Base-by-base conservation (phyloP, 2,797 vertebrate species). In the Falco peregrinus region DNA sequence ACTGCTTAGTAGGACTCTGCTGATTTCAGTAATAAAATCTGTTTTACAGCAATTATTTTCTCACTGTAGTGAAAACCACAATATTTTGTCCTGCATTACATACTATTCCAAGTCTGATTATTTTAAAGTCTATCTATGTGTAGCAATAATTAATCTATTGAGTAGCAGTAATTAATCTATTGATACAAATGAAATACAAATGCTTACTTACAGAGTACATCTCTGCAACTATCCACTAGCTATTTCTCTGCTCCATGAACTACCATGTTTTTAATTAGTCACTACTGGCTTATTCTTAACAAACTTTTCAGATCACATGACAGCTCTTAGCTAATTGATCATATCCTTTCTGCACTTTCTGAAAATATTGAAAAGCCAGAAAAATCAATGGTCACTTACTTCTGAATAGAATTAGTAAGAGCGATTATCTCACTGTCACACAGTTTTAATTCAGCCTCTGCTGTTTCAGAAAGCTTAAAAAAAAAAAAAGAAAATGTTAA, bases 371-470 rank as follows among this genome's bases (percentile, higher is more conserved):
- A 14, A 11, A 12, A 73, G 21, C 29, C 18, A 77, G 59, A 37
- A 57, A 35, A 35, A 35, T 35, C 33, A 22, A 12, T 4, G 18
- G 80, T 68, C 73, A 96, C 97, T 97, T 97, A 99, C 98, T 98
- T 98, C 89, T 97, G 97, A 95, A 98, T 96, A 15, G 98, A 98
- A 37, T 80, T 97, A 57, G 94, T 97, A 81, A 98, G 97, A 80
- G 97, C 97, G 75, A 97, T 95, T 81, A 93, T 85, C 73, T 96
- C 98, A 50, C 94, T 77, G 91, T 97, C 95, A 73, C 65, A 74
- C 9, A 65, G n/a, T 28, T 96, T 93, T 35, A 94, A 61, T 82
- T 96, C 94, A 87, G 90, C 74, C 22, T 85, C 96, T 90, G 95
- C 96, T 83, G 96, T 96, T 76, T 96, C 95, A 77, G 83, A 92